Evolutionary conservation across 2,113 vertebrate genomes (phyloP), one percentile per base, ranked within the genome.

Genomic region (Caloenas nicobarica): DNA sequence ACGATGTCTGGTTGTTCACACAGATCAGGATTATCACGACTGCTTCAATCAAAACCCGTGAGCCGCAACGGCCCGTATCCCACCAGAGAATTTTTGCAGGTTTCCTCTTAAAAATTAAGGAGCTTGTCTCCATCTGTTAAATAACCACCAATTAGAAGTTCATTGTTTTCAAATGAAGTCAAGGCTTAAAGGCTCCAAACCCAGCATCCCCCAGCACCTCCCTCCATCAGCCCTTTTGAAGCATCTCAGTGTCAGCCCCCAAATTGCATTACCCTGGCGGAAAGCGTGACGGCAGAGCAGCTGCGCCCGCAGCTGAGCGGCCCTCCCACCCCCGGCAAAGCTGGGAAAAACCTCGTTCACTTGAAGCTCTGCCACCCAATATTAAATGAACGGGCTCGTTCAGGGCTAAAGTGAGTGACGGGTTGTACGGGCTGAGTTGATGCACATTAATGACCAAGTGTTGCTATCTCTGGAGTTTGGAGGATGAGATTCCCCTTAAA

Each of bases 181-280:
- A 69, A 56, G 40, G 36, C 23, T 72, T 19, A 5, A 86, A 80
- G 46, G 4, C 42, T 31, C 26, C 51, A 36, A 54, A 25, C 0
- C 18, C 78, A 84, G 44, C 8, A 6, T 4, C 21, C 40, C 0
- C 18, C 78, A 84, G 44, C 8, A 6, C 4, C 21, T 34, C 50
- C 31, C 38, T 66, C 38, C 38, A 12, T 34, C 51, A 54, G 61
- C 33, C 61, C 38, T 65, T 65, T 11, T 26, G 71, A 29, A 73
- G 56, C 56, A 61, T 25, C 88, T 73, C 94, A 79, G 85, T 91
- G 81, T 50, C 81, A 83, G 85, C 24, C 13, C 66, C 61, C 61
- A 40, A 16, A 78, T 19, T 56, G 61, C 81, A 89, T 74, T 42
- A 51, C 34, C 31, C 78, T 19, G 15, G 60, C 7, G 2, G 10